Evolutionary conservation across 2,888 invertebrate species (phyloP).

Genomic region (Xestia xanthographa): DNA sequence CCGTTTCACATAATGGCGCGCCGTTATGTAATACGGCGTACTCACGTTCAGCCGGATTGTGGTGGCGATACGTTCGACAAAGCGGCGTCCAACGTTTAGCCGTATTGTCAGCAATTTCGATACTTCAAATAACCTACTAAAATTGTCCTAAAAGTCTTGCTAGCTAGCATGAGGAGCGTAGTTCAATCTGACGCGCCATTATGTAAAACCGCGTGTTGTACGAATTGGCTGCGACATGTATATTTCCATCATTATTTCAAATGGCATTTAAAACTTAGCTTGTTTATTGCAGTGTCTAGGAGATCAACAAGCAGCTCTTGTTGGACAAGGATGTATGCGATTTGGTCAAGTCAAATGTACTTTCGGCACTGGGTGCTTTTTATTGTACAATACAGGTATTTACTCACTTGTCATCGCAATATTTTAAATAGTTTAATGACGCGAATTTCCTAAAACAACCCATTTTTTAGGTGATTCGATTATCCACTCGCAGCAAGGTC

Average conservation of each 20-base stretch:
- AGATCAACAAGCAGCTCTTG: constrained; percentile 98
- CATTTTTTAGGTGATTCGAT: constrained; percentile 91
- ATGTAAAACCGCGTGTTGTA: no score
- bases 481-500: constrained; percentile 96
- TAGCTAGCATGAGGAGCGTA: no score
- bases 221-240: no score
- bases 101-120: no score
- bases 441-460: constrained; percentile 2
- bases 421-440: not conserved
- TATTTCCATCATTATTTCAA: not conserved
- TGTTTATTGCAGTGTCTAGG: constrained; percentile 94
- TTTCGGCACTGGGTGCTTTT: constrained; percentile 98
- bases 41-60: no score
- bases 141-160: no score
- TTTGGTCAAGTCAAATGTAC: constrained; percentile 98
- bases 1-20: no score
- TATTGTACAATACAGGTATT: constrained; percentile 97
- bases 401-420: not conserved
- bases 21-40: no score
- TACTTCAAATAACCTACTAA: no score
- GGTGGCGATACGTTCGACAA: no score
- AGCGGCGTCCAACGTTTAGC: no score
- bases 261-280: not conserved
- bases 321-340: constrained; percentile 97
- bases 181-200: no score